A percentile compares a stretch with the other conserved stretches of the same genome.
Evolutionary conservation across 2,797 vertebrate genomes (phyloP).

Genomic region (Hydrocynus forskahlii): DNA sequence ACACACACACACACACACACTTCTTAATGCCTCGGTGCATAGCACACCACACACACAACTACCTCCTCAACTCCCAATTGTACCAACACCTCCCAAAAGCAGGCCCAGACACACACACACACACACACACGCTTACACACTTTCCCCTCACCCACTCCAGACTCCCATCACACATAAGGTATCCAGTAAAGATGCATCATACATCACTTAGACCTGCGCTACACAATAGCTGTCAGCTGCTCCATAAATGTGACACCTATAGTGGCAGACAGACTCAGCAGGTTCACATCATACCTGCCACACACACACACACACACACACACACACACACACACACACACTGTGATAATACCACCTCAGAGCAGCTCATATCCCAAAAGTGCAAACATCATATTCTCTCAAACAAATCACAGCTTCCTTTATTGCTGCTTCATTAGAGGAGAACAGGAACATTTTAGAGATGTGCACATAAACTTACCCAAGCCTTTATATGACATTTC

Average conservation of each 20-base stretch:
- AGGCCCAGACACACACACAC: slow-evolving; percentile 22
- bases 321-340: slow-evolving; percentile 30
- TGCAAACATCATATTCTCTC: slow-evolving; percentile 17
- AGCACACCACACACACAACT: slow-evolving; percentile 8
- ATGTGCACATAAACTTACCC: background rate
- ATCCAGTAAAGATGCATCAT: slow-evolving; percentile 17
- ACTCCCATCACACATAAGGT: slow-evolving; percentile 18
- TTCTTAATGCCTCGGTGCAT: slow-evolving; percentile 25
- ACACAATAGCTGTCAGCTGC: background rate
- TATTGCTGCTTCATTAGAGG: background rate
- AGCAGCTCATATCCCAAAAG: background rate
- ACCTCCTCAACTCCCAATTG: slow-evolving; percentile 5
- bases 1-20: too few species aligned
- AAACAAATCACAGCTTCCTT: background rate
- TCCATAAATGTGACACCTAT: slow-evolving; percentile 16
- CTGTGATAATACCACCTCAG: slow-evolving; percentile 17
- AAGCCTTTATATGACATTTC: background rate
- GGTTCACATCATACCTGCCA: background rate
- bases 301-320: too few species aligned
- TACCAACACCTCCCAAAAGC: slow-evolving; percentile 21
- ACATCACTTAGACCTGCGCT: slow-evolving; percentile 28
- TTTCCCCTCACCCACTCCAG: slow-evolving; percentile 2
- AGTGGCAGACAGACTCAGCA: slow-evolving; percentile 1
- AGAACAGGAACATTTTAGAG: background rate
- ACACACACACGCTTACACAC: slow-evolving; percentile 33